Percentiles rank a stretch among this genome's conserved stretches.
Conservation (phyloP, 2,888 invertebrate genomes). For the Xanthostigma xanthostigma region DNA sequence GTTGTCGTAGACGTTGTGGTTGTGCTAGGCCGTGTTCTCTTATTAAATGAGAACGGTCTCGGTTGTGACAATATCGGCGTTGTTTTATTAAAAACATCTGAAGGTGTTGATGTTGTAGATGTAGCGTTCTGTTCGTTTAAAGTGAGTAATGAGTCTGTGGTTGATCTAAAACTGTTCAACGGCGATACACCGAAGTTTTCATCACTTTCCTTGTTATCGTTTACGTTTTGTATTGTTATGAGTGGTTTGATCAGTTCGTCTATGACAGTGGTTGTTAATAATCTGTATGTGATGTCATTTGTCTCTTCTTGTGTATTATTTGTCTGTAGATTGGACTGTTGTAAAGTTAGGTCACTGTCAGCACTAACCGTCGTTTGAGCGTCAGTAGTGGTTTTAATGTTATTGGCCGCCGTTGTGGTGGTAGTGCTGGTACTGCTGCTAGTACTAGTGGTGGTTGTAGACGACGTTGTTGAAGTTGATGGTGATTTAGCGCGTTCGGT, state of each 20-base stretch:
- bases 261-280: conserved; percentile 19
- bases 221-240: neutral
- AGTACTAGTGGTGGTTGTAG: neutral
- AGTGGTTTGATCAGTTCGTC: conserved; percentile 9
- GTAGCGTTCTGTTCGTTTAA: no score
- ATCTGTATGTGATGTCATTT: conserved; percentile 19
- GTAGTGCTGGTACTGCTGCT: conserved; percentile 11
- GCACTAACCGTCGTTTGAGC: conserved; percentile 1
- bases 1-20: conserved; percentile 22
- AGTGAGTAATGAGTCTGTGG: conserved; percentile 8
- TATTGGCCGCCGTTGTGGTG: neutral
- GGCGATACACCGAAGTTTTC: conserved; percentile 8
- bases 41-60: conserved; percentile 22
- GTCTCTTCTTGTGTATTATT: no score
- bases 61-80: conserved; percentile 21
- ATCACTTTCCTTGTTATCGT: neutral
- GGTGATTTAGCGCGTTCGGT: neutral
- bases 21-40: conserved; percentile 19
- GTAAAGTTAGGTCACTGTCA: conserved; percentile 6
- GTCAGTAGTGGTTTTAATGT: neutral
- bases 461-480: conserved; percentile 5
- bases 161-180: conserved; percentile 9
- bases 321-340: conserved; percentile 3
- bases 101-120: no score
- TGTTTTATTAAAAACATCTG: conserved; percentile 8